phyloP scores from a whole-genome alignment of 2,888 invertebrate genomes.

The Agrochola litura region DNA sequence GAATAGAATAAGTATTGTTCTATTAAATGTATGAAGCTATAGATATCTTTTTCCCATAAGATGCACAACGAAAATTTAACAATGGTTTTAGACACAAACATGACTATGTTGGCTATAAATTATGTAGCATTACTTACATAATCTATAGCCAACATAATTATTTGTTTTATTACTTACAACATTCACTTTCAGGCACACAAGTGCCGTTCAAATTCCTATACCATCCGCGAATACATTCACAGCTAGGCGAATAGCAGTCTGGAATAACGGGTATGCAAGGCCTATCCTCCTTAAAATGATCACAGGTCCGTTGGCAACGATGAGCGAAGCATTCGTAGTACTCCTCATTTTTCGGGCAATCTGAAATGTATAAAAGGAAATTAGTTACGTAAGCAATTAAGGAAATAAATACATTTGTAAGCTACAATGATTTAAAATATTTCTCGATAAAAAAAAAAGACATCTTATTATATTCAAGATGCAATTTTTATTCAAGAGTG shows the following conservation, averaged over 20 bases:
- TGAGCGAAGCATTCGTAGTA: slow-evolving; percentile 70
- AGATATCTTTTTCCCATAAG: neutral
- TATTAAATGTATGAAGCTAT: neutral
- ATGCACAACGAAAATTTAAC: neutral
- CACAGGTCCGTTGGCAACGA: slow-evolving; percentile 68
- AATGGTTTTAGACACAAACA: neutral
- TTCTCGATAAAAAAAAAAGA: slow-evolving; percentile 35
- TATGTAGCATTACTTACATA: no score
- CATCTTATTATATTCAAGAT: no score
- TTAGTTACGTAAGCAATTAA: neutral
- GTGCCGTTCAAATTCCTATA: slow-evolving; percentile 67
- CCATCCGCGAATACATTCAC: slow-evolving; percentile 60
- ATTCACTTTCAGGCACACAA: slow-evolving; percentile 64
- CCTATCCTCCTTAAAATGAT: slow-evolving; percentile 57
- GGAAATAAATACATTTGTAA: neutral
- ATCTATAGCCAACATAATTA: no score
- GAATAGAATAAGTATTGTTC: neutral
- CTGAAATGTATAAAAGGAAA: slow-evolving; percentile 44
- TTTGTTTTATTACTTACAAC: slow-evolving; percentile 61
- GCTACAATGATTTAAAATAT: slow-evolving; percentile 19
- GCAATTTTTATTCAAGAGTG: no score
- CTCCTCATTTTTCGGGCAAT: slow-evolving; percentile 68
- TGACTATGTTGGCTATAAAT: neutral
- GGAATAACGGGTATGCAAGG: slow-evolving; percentile 65
- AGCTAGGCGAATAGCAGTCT: slow-evolving; percentile 69